Conservation (phyloP, 2,888 invertebrate species). For the Leucophenga montana region DNA sequence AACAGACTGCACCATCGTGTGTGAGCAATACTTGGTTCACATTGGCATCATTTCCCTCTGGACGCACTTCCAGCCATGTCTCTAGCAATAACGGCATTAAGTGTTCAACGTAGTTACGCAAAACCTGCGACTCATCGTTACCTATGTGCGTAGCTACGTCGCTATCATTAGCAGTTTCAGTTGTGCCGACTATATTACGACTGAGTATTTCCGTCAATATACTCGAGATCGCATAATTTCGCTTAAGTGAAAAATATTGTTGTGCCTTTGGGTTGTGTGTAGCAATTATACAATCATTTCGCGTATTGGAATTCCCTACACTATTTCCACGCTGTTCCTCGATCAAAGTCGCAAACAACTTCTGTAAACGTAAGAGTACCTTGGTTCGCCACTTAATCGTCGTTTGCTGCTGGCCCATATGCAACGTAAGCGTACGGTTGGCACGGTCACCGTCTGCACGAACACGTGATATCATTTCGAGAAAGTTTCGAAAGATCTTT, state of each 20-base stretch:
- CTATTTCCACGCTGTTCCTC: conserved; percentile 45
- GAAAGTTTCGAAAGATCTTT: conserved; percentile 84
- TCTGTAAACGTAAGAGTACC: conserved; percentile 82
- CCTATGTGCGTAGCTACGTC: not conserved
- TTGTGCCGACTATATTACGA: conserved; percentile 69
- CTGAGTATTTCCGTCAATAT: conserved; percentile 73
- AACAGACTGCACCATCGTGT: conserved; percentile 78
- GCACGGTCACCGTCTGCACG: conserved; percentile 78
- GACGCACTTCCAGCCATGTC: conserved; percentile 87
- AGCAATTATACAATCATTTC: conserved; percentile 16
- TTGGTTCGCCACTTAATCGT: conserved; percentile 86
- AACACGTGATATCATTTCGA: conserved; percentile 88
- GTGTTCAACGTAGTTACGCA: conserved; percentile 79
- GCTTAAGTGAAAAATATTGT: conserved; percentile 51
- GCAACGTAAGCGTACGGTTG: conserved; percentile 80
- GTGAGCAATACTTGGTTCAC: conserved; percentile 71
- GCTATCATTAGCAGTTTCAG: not conserved
- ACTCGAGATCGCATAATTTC: conserved; percentile 51
- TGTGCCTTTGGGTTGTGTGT: conserved; percentile 44
- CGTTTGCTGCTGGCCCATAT: conserved; percentile 82
- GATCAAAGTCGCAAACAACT: conserved; percentile 74
- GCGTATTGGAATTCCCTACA: not conserved
- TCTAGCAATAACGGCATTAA: conserved; percentile 86
- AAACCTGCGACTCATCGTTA: conserved; percentile 72
- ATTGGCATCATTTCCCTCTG: conserved; percentile 63